Base-by-base conservation (phyloP, 2,888 invertebrate species). In the Strigamia crassipes region DNA sequence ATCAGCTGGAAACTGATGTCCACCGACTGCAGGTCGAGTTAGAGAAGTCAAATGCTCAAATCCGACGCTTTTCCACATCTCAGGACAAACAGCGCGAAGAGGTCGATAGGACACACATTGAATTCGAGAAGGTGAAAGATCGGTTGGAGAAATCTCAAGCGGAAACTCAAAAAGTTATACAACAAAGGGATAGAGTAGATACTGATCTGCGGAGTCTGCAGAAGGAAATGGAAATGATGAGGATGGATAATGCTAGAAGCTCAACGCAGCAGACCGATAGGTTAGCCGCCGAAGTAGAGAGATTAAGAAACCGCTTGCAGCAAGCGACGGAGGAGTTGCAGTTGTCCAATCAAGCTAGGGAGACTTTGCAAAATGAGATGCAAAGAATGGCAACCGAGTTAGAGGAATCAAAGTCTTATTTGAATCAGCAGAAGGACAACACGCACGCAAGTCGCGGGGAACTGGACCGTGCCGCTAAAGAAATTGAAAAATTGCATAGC, bases 121-220 rank as follows among this genome's bases (percentile, higher is more conserved):
- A 96, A 89, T 92, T 94, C 85, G 96, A 96, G 87, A 96, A 96
- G 89, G 92, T 95, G 84, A 91, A 94, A 85, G 96, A 96, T 86
- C 91, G 94, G 84, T 93, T 94, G 87, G 96, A 96, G 86, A 83
- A 84, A 41, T 84, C 84, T 9, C 84, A 85, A 73, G 81, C 78
- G 3, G 84, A 84, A 23, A 79, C 83, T 13, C 78, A 73, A 2
- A 94, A 95, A 89, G 89, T 95, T n/a, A 93, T 93, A 86, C 87
- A 91, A 82, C 91, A 92, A 84, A 90, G 92, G 81, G 93, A 93
- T 82, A 92, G 92, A 85, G 34, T 82, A 10, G 84, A 84, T 31
- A 56, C 79, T 9, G 84, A 84, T 6, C 12, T 84, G 23, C 81
- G 82, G 79, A 79, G 81, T 12, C 27, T 84, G 27, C 80, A 82